Evolutionary conservation across 2,113 vertebrate species (phyloP), one percentile per base, ranked within the genome.

Genomic region (Pardalotus punctatus): DNA sequence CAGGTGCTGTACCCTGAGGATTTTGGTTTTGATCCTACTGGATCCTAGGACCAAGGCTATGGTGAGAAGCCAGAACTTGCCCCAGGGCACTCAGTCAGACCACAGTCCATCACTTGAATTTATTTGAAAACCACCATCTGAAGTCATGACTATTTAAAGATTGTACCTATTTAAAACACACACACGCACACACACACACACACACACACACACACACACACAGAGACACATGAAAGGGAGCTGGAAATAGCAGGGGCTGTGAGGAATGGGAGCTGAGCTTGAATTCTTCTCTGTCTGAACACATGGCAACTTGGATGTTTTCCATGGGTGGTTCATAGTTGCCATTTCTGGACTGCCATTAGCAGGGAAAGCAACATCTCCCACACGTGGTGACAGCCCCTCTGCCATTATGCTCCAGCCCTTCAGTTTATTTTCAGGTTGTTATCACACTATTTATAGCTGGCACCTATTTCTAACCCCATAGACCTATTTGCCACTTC

Each of bases 71-170:
- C 57, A 94, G 62, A 42, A 25, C 17, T 42, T 54, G 70, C 36
- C 70, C 27, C 43, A 24, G 74, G 27, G 18, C 5, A 2, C 22
- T 92, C 36, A 28, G 42, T 54, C 35, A 71, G 36, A 74, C n/a
- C 42, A 54, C 47, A 72, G 80, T 56, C 57, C 69, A 60, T 33
- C 43, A 35, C 27, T 57, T 36, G 17, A 33, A 38, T 92, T 86
- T 73, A 29, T 79, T 72, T 74, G 81, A 74, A 94, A 93, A 66
- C 45, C 76, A 38, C n/a, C 14, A 36, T 71, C 48, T 74, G 48
- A 82, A 93, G 64, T 48, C 64, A 43, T 21, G 21, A 16, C 81
- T 94, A 92, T 96, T 94, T 94, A 92, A 95, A 94, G 74, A 56
- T 48, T 11, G 0, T 17, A 29, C 58, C 81, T 86, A 94, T 96